Percentiles rank a stretch among this genome's conserved stretches.
Evolutionary conservation across 1,140 invertebrate species (phyloP).

Genomic region (Aphaenogaster ashmeadi): DNA sequence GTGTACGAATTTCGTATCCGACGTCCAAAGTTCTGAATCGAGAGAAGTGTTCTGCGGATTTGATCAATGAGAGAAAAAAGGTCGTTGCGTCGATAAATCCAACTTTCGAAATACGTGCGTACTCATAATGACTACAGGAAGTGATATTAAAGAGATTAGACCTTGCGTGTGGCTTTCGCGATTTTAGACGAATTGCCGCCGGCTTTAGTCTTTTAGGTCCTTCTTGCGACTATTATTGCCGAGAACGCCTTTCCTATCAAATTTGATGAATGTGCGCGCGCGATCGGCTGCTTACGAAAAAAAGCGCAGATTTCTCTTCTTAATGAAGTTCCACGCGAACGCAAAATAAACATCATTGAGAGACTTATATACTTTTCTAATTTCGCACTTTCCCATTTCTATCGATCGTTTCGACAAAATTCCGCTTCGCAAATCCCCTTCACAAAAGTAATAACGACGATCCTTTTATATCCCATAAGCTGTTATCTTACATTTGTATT

Average conservation of each 20-base stretch:
- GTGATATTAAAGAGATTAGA: conserved; percentile 26
- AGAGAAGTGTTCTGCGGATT: not conserved
- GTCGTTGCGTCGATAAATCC: conserved; percentile 6
- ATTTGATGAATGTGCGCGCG: conserved; percentile 54
- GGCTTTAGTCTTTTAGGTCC: conserved; percentile 7
- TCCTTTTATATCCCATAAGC: not conserved
- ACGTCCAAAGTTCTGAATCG: not conserved
- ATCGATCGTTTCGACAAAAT: conserved; percentile 30
- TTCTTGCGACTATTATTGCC: conserved; percentile 34
- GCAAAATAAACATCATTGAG: conserved; percentile 51
- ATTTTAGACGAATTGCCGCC: conserved; percentile 46
- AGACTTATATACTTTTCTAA: conserved; percentile 37
- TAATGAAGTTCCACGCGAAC: conserved; percentile 53
- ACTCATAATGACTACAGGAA: conserved; percentile 18
- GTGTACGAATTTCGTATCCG: not conserved
- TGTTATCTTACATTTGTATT: not conserved
- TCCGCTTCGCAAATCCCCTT: not conserved
- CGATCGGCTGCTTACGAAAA: conserved; percentile 38
- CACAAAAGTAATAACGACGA: not conserved
- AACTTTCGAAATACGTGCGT: conserved; percentile 38
- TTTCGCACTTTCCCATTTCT: conserved; percentile 53
- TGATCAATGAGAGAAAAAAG: conserved; percentile 18
- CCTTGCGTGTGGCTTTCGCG: conserved; percentile 33
- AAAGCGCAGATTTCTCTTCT: conserved; percentile 48
- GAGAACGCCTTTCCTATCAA: conserved; percentile 60